Evolutionary conservation across 2,888 invertebrate genomes (phyloP), one percentile per base, ranked within the genome.

Genomic region (Cosmia pyralina): DNA sequence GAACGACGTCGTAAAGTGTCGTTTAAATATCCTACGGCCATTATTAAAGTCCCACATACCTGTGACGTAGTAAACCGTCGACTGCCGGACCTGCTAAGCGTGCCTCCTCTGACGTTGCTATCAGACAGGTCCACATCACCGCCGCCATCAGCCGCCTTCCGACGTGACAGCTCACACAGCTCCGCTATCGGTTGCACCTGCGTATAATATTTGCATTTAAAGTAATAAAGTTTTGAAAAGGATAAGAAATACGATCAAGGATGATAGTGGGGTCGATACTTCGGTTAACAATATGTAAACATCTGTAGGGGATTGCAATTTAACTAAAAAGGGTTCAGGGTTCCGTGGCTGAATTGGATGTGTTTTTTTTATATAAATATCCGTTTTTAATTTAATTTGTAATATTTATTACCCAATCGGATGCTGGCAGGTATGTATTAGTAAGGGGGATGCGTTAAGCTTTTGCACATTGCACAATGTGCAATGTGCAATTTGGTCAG

Each of bases 161-260:
- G 97, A 85, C 98, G 97, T 79, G 98, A 98, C 88, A 99, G 93
- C 94, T 99, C 99, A 87, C 98, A 98, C 87, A 99, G 95, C 94
- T 99, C 99, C 0, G 98, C 98, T 83, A 99, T 98, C 57, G 99
- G 98, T 94, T 99, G 99, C 81, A 99, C 99, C 98, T 98, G 94
- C n/a, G 19, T 3, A 52, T 22, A 71, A 50, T 10, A 83, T 76
- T 69, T 67, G 48, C 63, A 72, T 74, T 57, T 67, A 55, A 28
- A 72, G 52, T 63, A 38, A n/a, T 19, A 8, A 28, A 59, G 34
- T 55, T 72, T 65, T n/a, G 44, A 46, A 64, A 34, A 34, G 58
- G 13, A 44, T 63, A 34, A 10, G 5, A 55, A 50, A 64, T 44
- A 60, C 38, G 46, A 53, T 78, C 46, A 58, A 22, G 52, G 4